Evolutionary conservation across 2,797 vertebrate genomes (phyloP), one percentile per base, ranked within the genome.

Genomic region (Discoglossus pictus): DNA sequence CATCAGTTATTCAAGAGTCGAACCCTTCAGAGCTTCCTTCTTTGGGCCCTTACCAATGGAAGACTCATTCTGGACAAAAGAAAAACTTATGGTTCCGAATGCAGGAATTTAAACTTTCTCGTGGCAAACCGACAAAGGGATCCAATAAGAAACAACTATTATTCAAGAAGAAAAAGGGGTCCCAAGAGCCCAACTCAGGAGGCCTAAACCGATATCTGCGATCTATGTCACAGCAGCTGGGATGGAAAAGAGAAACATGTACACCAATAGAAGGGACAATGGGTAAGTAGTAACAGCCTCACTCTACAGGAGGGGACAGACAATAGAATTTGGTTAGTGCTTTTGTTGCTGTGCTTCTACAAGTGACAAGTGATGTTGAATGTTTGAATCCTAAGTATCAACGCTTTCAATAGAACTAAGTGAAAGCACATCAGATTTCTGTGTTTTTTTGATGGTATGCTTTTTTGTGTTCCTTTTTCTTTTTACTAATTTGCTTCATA

Each of bases 51-150:
- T 70, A 70, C 39, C 60, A 70, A 16, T 70, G 67, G 67, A 56
- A 48, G 17, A 59, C 23, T 17, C 75, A 74, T 64, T 84, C 51
- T n/a, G n/a, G n/a, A n/a, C n/a, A n/a, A n/a, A n/a, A n/a, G n/a
- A n/a, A n/a, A n/a, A n/a, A n/a, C n/a, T n/a, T n/a, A n/a, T 94
- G 92, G 91, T 80, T 55, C 36, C 91, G 88, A 40, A 75, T 93
- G 74, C 87, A 92, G 13, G 88, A 73, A 47, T 95, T 93, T 93
- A 90, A 91, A 8, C 92, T 93, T 15, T 81, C 82, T 7, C 52
- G 23, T 9, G 21, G 7, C 12, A 15, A 31, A 18, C 42, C 46
- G 24, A 6, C 20, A 23, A 63, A 27, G 15, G 55, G 39, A 7
- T 18, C 55, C 7, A 43, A 35, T n/a, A 70, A 50, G 23, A 70